A percentile compares a stretch with the other conserved stretches of the same genome.
phyloP scores from a whole-genome alignment of 2,113 vertebrate genomes.

The Fulmarus glacialis region DNA sequence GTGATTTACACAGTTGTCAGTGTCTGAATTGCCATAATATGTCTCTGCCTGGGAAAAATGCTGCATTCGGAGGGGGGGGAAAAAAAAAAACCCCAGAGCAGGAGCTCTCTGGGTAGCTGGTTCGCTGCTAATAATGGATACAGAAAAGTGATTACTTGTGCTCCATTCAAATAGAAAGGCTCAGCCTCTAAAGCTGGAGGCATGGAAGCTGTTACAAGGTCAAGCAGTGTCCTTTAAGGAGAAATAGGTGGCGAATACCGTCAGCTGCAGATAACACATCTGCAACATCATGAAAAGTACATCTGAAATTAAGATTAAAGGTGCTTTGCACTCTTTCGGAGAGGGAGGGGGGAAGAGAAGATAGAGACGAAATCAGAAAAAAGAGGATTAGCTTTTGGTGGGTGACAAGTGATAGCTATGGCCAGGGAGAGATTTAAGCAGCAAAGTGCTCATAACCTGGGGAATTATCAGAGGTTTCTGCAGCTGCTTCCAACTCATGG shows the following conservation, averaged over 20 bases:
- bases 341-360: not conserved
- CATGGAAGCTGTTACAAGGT: constrained; percentile 49
- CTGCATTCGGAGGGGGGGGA: not conserved
- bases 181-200: constrained; percentile 34
- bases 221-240: constrained; percentile 48
- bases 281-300: not conserved
- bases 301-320: constrained; percentile 58
- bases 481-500: not conserved
- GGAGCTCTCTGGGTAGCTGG: not conserved
- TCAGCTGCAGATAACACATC: constrained; percentile 7
- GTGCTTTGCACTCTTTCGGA: not conserved
- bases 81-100: not conserved
- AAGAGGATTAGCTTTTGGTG: constrained; percentile 21
- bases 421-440: constrained; percentile 6
- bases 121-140: constrained; percentile 36
- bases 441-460: not conserved
- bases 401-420: constrained; percentile 29
- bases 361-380: constrained; percentile 8
- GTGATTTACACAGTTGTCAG: constrained; percentile 64
- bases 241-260: not conserved
- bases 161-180: constrained; percentile 26
- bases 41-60: constrained; percentile 54
- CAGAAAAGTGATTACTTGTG: constrained; percentile 53
- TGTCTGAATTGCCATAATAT: constrained; percentile 55
- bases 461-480: constrained; percentile 11